Evolutionary conservation across 2,797 vertebrate species (phyloP), one percentile per base, ranked within the genome.

Genomic region (Brachyalestes nurse): DNA sequence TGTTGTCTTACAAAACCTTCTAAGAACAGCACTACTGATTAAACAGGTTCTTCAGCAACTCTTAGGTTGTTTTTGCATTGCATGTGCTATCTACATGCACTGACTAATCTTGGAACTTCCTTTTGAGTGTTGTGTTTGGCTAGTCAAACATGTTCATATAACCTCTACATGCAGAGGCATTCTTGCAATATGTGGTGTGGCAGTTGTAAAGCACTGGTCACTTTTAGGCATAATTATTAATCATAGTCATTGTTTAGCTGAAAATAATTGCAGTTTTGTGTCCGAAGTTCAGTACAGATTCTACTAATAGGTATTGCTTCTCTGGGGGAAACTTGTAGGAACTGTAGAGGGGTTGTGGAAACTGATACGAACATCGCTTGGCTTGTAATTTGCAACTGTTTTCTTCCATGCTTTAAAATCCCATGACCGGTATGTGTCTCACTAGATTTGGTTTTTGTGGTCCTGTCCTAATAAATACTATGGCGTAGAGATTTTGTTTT

Each of bases 331-430:
- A 13, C 7, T 67, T 61, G 5, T 45, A 34, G n/a, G 23, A 71
- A 28, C n/a, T 38, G n/a, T 23, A 0, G 58, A n/a, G 58, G 75
- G 53, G 75, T 77, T 61, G 60, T 81, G 45, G 81, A 83, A 86
- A 70, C 58, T 45, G 75, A 86, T 80, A 80, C 1, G 14, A 65
- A 51, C 55, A 8, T 51, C 78, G 83, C 72, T 84, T 79, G 73
- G 84, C 80, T 82, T 84, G 84, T 86, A 64, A 85, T 84, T 75
- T 76, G 82, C 64, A 45, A 75, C 72, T 74, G 3, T 75, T 75
- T 64, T 75, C 65, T 80, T 81, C 42, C 77, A 67, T 72, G 75
- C 74, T 78, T 42, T 78, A 80, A 83, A 79, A 80, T 81, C 73
- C 64, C 85, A 85, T 85, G 81, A 75, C 51, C 51, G 77, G 13